Percentiles rank a stretch among this genome's conserved stretches.
Evolutionary conservation across 2,888 invertebrate genomes (phyloP).

Genomic region (Thecophora atra): DNA sequence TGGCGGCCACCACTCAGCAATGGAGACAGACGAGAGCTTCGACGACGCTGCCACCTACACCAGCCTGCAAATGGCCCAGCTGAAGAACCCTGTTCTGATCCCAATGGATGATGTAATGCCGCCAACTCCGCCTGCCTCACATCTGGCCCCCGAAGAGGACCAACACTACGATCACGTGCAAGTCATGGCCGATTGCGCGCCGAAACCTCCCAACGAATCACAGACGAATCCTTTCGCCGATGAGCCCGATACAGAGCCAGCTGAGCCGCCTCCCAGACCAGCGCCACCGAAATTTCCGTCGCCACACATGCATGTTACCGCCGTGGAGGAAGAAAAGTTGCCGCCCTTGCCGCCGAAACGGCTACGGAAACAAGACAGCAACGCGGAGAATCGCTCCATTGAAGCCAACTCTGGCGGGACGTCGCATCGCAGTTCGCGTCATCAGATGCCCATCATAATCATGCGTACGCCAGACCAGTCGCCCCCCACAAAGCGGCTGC

Average conservation of each 20-base stretch:
- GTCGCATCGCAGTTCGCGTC: slow-evolving; percentile 46
- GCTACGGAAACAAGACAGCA: slow-evolving; percentile 69
- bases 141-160: slow-evolving; percentile 63
- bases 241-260: slow-evolving; percentile 40
- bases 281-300: slow-evolving; percentile 54
- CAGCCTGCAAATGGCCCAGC: slow-evolving; percentile 82
- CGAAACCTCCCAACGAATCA: slow-evolving; percentile 50
- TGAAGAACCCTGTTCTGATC: slow-evolving; percentile 82
- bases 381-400: slow-evolving; percentile 60
- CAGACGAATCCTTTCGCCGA: slow-evolving; percentile 46
- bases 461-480: slow-evolving; percentile 62
- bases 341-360: slow-evolving; percentile 87
- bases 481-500: slow-evolving; percentile 70
- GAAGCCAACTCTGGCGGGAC: slow-evolving; percentile 49
- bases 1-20: slow-evolving; percentile 44
- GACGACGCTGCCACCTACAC: slow-evolving; percentile 84
- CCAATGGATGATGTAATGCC: slow-evolving; percentile 71
- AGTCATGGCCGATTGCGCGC: slow-evolving; percentile 62
- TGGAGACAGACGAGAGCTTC: slow-evolving; percentile 73
- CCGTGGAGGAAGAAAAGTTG: slow-evolving; percentile 70
- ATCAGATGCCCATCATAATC: slow-evolving; percentile 60
- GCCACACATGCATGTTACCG: slow-evolving; percentile 61
- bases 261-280: slow-evolving; percentile 42
- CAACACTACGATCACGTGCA: slow-evolving; percentile 65
- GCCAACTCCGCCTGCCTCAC: slow-evolving; percentile 60